phyloP scores from a whole-genome alignment of 2,113 vertebrate genomes.

The Oncorhynchus masou region DNA sequence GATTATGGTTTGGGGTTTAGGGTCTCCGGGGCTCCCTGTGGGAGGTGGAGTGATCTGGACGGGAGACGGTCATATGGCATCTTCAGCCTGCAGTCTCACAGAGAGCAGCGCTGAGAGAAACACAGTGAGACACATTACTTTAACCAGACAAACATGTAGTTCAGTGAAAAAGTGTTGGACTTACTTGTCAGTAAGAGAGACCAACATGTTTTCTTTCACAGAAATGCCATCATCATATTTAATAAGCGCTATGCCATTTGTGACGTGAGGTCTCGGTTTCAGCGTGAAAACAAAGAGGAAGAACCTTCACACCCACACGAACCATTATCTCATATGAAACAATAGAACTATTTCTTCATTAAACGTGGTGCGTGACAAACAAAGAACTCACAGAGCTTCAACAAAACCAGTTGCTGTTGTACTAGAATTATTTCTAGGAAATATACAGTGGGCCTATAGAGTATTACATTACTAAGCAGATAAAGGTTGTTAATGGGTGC shows the following conservation, averaged over 20 bases:
- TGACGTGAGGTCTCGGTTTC: constrained; percentile 18
- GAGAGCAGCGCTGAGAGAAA: neutral
- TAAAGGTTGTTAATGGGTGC: neutral
- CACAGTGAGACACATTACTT: neutral
- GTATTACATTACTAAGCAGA: no score
- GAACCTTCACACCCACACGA: constrained; percentile 1
- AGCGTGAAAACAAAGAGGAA: neutral
- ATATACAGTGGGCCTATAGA: no score
- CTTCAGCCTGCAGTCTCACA: neutral
- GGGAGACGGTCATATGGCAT: constrained; percentile 23
- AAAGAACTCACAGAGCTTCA: neutral
- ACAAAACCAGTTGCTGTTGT: no score
- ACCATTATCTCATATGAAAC: neutral
- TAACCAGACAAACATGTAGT: neutral
- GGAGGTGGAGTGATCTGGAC: constrained; percentile 13
- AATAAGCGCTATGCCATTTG: neutral
- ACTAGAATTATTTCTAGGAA: no score
- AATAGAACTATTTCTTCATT: neutral
- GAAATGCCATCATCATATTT: neutral
- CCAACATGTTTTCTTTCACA: neutral
- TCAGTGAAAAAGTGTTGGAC: neutral
- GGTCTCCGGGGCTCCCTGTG: constrained; percentile 27
- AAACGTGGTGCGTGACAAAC: neutral
- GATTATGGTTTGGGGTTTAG: constrained; percentile 57
- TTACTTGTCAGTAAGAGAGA: neutral